Evolutionary conservation across 2,113 vertebrate genomes (phyloP).

Genomic region (Willisornis vidua): DNA sequence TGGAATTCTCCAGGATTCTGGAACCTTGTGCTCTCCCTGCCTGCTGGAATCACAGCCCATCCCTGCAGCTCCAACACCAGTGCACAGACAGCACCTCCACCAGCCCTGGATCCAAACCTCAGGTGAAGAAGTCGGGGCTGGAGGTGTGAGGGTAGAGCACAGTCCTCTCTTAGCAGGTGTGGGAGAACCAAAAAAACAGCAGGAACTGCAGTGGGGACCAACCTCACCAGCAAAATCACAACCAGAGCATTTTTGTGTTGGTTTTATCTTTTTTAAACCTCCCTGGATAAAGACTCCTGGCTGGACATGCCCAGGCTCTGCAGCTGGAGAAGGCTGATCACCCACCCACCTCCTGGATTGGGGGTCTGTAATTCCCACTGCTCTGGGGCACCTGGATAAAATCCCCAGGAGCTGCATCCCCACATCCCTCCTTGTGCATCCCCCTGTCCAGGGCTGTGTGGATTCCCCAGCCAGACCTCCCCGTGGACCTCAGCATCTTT

Average conservation of each 20-base stretch:
- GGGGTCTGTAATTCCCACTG: rapidly evolving
- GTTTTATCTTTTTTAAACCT: not conserved
- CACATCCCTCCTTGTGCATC: rapidly evolving
- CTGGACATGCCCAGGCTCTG: not conserved
- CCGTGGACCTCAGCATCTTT: not conserved
- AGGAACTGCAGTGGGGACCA: not conserved
- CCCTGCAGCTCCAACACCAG: not conserved
- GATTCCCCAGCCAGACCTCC: not conserved
- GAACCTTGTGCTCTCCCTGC: not conserved
- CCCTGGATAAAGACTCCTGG: not conserved
- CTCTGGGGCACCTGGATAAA: not conserved
- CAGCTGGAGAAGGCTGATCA: rapidly evolving
- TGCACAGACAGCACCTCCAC: not conserved
- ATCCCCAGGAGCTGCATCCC: rapidly evolving
- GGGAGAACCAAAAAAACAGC: not conserved
- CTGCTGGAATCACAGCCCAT: not conserved
- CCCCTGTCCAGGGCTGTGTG: not conserved
- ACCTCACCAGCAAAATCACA: rapidly evolving
- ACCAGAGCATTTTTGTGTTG: not conserved
- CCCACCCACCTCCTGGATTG: not conserved
- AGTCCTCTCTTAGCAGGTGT: not conserved
- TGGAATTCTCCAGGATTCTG: not conserved
- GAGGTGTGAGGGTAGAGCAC: not conserved
- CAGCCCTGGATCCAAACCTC: not conserved
- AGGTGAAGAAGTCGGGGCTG: rapidly evolving